These are phyloP conservation scores for Thymelicus acteon DNA, from an alignment of 2,888 invertebrate species.

Conservation along the genomic window DNA sequence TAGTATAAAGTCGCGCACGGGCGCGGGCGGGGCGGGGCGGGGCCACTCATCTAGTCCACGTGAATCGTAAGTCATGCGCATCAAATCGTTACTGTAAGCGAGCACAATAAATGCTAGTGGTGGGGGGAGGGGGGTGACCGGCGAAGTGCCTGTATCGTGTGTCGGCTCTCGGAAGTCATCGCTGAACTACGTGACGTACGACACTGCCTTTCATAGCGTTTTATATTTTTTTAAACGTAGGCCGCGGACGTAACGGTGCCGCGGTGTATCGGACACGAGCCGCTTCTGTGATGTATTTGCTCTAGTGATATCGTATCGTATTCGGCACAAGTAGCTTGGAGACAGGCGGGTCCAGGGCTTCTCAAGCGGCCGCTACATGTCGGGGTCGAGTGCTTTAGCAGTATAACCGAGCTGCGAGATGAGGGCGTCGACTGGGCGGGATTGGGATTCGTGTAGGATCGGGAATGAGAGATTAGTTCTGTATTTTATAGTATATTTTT, in stretches of 20 bases:
- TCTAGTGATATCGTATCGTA: constrained; percentile 61
- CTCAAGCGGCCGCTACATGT: no score
- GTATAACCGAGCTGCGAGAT: no score
- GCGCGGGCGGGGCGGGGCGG: neutral
- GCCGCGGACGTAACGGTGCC: constrained; percentile 57
- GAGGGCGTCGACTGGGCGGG: constrained; percentile 13
- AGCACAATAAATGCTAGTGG: constrained; percentile 42
- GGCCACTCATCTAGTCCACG: constrained; percentile 53
- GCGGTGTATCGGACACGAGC: constrained; percentile 71
- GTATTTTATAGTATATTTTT: constrained; percentile 73
- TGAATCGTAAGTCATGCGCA: constrained; percentile 48
- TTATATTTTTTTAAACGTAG: constrained; percentile 78
- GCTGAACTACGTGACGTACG: constrained; percentile 63
- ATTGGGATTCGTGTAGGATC: constrained; percentile 39
- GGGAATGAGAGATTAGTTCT: constrained; percentile 57
- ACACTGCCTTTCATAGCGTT: constrained; percentile 77
- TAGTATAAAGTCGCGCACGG: neutral
- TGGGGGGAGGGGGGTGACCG: constrained; percentile 46
- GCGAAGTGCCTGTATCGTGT: constrained; percentile 70
- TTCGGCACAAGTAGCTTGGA: constrained; percentile 54
- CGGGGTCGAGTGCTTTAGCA: no score
- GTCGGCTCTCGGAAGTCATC: constrained; percentile 63
- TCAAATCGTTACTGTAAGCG: constrained; percentile 59
- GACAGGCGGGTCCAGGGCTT: constrained; percentile 30
- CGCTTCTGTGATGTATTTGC: constrained; percentile 80